Conservation (phyloP, 2,888 invertebrate genomes). For the Agrotis clavis region DNA sequence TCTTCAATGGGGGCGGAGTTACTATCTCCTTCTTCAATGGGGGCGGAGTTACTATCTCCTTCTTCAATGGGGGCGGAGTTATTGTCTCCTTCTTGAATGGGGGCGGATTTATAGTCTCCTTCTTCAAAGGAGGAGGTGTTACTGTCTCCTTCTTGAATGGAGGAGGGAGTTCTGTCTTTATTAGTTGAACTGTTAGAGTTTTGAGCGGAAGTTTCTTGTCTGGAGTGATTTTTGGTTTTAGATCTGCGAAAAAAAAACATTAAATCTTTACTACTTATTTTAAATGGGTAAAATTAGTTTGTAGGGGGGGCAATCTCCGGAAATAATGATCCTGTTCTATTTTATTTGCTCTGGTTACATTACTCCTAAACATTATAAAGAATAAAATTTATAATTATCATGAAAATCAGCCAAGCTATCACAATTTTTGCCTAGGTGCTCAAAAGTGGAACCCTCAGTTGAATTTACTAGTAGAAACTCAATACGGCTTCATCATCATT, state of each 20-base stretch:
- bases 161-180: constrained; percentile 37
- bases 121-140: neutral
- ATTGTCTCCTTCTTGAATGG: constrained; percentile 18
- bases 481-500: too few species aligned
- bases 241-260: constrained; percentile 67
- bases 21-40: neutral
- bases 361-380: too few species aligned
- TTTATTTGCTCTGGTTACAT: too few species aligned
- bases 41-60: constrained; percentile 3
- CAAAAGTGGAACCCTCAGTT: too few species aligned
- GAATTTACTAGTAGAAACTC: too few species aligned
- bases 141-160: constrained; percentile 24
- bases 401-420: too few species aligned
- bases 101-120: neutral
- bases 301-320: neutral
- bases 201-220: constrained; percentile 68
- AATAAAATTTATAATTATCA: too few species aligned
- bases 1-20: constrained; percentile 9
- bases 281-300: too few species aligned
- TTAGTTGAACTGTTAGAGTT: constrained; percentile 51
- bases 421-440: too few species aligned
- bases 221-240: constrained; percentile 78
- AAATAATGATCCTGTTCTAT: neutral
- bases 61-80: constrained; percentile 11
- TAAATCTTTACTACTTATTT: too few species aligned